phyloP scores from a whole-genome alignment of 2,888 invertebrate genomes.

The Himalopsyche anomala region DNA sequence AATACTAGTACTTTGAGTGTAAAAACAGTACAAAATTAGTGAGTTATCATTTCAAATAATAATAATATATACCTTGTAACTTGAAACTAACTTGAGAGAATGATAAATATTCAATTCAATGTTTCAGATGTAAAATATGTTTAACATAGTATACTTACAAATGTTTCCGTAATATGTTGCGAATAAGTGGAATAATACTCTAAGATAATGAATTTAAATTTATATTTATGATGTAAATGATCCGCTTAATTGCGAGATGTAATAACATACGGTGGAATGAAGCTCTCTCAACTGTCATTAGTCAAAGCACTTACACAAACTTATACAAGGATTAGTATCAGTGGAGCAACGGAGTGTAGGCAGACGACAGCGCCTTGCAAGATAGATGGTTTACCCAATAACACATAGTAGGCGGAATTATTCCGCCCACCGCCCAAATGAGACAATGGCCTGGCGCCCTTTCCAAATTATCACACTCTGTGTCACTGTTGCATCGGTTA shows the following conservation, averaged over 20 bases:
- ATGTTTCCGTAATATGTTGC: no score
- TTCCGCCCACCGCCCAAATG: constrained; percentile 7
- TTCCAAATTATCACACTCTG: constrained; percentile 13
- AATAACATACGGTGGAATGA: background rate
- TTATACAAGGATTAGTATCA: background rate
- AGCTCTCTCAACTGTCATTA: constrained; percentile 18
- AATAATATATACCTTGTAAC: no score
- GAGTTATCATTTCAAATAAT: no score
- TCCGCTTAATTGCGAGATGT: background rate
- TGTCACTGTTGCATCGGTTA: constrained; percentile 7
- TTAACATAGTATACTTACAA: no score
- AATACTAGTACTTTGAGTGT: no score
- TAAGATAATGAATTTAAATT: no score
- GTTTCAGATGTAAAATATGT: no score
- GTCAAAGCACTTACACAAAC: constrained; percentile 2
- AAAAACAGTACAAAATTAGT: no score
- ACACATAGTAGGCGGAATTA: constrained; percentile 16
- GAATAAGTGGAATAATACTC: no score
- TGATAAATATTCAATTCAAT: no score
- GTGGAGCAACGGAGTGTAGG: background rate
- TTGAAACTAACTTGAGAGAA: no score
- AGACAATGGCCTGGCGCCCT: constrained; percentile 29
- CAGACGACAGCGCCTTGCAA: constrained; percentile 18
- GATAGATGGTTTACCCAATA: constrained; percentile 26
- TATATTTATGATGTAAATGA: no score